Conservation (phyloP, 2,113 vertebrate genomes). For the Ariopsis seemanni region DNA sequence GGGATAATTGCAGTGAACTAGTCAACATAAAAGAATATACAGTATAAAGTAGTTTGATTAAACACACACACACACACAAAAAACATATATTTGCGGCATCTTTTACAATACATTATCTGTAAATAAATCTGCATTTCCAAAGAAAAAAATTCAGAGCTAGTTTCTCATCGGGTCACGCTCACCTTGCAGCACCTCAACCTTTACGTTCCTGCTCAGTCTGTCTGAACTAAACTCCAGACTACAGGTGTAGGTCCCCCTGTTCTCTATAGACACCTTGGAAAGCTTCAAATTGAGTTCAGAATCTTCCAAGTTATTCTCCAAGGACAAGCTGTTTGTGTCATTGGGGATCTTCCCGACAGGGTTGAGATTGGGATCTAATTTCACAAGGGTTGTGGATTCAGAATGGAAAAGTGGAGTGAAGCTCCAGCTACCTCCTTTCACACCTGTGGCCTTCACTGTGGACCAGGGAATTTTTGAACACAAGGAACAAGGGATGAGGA, state of each 20-base stretch:
- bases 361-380: neutral
- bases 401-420: slow-evolving; percentile 38
- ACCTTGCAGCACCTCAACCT: slow-evolving; percentile 67
- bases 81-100: neutral
- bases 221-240: slow-evolving; percentile 37
- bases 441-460: slow-evolving; percentile 2
- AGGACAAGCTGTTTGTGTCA: fast-evolving
- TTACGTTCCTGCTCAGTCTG: slow-evolving; percentile 20
- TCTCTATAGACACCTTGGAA: neutral
- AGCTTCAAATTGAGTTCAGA: slow-evolving; percentile 50
- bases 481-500: slow-evolving; percentile 62
- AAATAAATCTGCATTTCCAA: neutral
- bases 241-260: slow-evolving; percentile 63
- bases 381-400: neutral
- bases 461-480: slow-evolving; percentile 41
- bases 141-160: neutral
- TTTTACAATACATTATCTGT: neutral
- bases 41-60: neutral
- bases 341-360: neutral
- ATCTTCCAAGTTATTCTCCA: neutral
- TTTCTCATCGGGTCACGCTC: slow-evolving; percentile 42
- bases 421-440: slow-evolving; percentile 57
- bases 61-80: neutral
- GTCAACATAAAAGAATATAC: neutral
- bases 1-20: neutral